Percentiles rank a stretch among this genome's conserved stretches.
Conservation (phyloP, 2,888 invertebrate species). For the Philereme transversata region DNA sequence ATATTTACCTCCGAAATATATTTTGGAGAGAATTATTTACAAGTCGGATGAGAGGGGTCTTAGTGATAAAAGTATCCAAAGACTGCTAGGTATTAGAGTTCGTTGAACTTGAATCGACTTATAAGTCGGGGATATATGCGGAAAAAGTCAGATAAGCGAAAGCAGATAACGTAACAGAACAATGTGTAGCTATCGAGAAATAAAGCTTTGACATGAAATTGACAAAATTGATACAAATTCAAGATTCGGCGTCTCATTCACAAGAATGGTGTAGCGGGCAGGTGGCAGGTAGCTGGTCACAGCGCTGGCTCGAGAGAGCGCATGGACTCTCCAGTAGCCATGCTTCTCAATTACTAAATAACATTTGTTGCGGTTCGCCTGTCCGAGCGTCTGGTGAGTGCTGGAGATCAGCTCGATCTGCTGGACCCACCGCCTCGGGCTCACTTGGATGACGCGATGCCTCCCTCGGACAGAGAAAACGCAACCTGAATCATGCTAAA, state of each 20-base stretch:
- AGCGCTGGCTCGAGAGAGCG: conserved; percentile 30
- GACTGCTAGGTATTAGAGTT: conserved; percentile 81
- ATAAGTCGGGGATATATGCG: conserved; percentile 74
- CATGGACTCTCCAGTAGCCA: conserved; percentile 37
- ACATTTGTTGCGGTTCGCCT: conserved; percentile 17
- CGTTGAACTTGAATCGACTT: conserved; percentile 75
- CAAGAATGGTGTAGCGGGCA: conserved; percentile 38
- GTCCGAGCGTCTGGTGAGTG: conserved; percentile 16
- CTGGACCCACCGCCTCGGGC: neutral
- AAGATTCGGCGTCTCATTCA: conserved; percentile 59
- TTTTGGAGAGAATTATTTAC: conserved; percentile 83
- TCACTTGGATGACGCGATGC: neutral
- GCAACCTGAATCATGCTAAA: conserved; percentile 49
- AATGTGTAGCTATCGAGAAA: conserved; percentile 65
- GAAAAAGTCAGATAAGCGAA: conserved; percentile 72
- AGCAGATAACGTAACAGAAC: conserved; percentile 63
- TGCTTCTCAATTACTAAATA: conserved; percentile 48
- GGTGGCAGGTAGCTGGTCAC: neutral
- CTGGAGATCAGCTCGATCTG: conserved; percentile 3
- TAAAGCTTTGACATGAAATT: conserved; percentile 64
- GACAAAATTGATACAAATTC: conserved; percentile 55
- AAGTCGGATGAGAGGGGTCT: conserved; percentile 75
- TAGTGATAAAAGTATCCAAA: conserved; percentile 82
- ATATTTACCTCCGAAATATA: conserved; percentile 79
- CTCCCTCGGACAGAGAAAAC: conserved; percentile 33